Base-by-base conservation (phyloP, 2,797 vertebrate species). In the Crenuchus spilurus region DNA sequence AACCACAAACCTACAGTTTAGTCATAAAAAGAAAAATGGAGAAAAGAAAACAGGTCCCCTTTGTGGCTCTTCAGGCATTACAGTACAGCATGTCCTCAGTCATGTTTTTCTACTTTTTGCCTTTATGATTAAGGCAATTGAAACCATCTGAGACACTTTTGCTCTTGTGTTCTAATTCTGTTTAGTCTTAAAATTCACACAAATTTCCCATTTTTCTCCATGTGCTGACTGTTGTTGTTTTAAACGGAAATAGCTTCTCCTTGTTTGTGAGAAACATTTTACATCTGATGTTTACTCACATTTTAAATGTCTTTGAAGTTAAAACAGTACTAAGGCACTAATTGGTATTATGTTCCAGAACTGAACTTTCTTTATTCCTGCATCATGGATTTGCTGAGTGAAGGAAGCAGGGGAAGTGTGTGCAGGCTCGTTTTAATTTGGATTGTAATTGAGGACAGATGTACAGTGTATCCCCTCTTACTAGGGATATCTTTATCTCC, bases 21-120 rank as follows among this genome's bases (percentile, higher is more conserved):
- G 66, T 60, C 31, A 61, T 52, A 54, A 63, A 51, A 72, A 54
- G 67, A 83, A 51, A 2, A 52, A 14, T 48, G 24, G 72, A 49
- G 44, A 11, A 22, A 63, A 52, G 14, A 26, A 49, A 52, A 16
- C 14, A 35, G 42, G 51, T 68, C 22, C 28, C 33, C 28, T 46
- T 33, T 54, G n/a, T 39, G 20, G 4, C n/a, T 51, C 48, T 52
- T 63, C 46, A 57, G 67, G 42, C 13, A 42, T 30, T 52, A 30
- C 41, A 48, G 16, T 51, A 4, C 41, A 58, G 39, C 51, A 42
- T 24, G 46, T 30, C 24, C 24, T 44, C 57, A 39, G 16, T 31
- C 26, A 31, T 54, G 9, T 6, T 35, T 44, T 42, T 41, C 1
- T 16, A 39, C 2, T 39, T 30, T 22, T n/a, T 18, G 51, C 20